phyloP scores from a whole-genome alignment of 2,888 invertebrate species.

The Melanargia galathea region DNA sequence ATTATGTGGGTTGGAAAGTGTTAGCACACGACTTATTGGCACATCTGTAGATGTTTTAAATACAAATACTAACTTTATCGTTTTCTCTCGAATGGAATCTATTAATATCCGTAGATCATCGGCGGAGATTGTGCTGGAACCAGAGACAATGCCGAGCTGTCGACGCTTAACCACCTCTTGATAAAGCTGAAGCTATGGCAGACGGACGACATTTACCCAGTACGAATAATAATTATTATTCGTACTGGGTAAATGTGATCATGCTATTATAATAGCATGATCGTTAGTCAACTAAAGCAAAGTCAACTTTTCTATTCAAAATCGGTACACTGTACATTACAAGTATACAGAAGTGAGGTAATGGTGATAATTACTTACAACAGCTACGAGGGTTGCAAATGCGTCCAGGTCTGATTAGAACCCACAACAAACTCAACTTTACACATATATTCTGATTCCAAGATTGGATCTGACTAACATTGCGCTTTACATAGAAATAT shows the following conservation, averaged over 20 bases:
- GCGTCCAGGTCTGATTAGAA: too few relatives aligned
- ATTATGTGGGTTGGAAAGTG: background rate
- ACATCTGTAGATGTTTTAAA: conserved; percentile 13
- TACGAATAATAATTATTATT: background rate
- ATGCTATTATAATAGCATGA: too few relatives aligned
- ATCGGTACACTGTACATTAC: too few relatives aligned
- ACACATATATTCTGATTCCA: too few relatives aligned
- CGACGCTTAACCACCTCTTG: conserved; percentile 20
- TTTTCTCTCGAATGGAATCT: conserved; percentile 24
- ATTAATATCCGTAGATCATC: conserved; percentile 20
- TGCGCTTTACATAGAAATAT: too few relatives aligned
- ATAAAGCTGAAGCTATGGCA: conserved; percentile 4
- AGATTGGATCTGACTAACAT: background rate
- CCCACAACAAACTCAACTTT: too few relatives aligned
- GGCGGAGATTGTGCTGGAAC: conserved; percentile 9
- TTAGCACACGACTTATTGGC: background rate
- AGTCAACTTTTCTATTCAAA: too few relatives aligned
- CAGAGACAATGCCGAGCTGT: conserved; percentile 17
- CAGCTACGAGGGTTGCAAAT: too few relatives aligned
- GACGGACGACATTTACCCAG: background rate
- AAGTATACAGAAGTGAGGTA: too few relatives aligned
- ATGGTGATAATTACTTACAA: too few relatives aligned
- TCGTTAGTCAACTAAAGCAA: too few relatives aligned
- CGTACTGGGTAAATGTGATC: too few relatives aligned
- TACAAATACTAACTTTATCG: background rate